phyloP scores from a whole-genome alignment of 2,888 invertebrate genomes.

The Nomada goodeniana region DNA sequence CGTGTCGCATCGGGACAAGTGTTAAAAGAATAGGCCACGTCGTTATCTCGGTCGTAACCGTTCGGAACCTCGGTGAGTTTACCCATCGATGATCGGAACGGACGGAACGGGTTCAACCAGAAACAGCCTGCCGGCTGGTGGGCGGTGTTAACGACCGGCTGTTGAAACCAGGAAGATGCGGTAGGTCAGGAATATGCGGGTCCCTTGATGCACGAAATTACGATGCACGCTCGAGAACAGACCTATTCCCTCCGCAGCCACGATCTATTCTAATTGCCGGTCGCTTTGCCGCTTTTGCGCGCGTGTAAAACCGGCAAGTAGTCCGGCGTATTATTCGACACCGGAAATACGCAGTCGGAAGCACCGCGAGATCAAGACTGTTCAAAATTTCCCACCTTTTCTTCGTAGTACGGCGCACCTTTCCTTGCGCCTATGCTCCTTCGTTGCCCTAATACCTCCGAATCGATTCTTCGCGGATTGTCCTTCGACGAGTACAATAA shows the following conservation, averaged over 20 bases:
- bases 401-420: no score
- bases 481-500: no score
- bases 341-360: no score
- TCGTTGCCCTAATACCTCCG: no score
- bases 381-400: no score
- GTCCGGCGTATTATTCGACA: no score
- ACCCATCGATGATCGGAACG: constrained; percentile 50
- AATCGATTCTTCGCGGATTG: no score
- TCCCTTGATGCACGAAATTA: constrained; percentile 59
- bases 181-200: constrained; percentile 74
- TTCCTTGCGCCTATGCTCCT: no score
- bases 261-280: neutral
- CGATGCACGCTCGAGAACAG: constrained; percentile 19
- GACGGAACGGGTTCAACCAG: constrained; percentile 67
- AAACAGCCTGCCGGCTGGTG: constrained; percentile 63
- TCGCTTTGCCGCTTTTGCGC: no score
- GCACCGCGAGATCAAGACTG: no score
- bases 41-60: constrained; percentile 32
- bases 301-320: no score
- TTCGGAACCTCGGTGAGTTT: constrained; percentile 30
- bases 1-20: neutral
- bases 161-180: constrained; percentile 71
- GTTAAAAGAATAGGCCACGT: constrained; percentile 28
- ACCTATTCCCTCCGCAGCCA: constrained; percentile 3
- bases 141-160: constrained; percentile 73